These are phyloP conservation scores for Tetrao urogallus DNA, from an alignment of 2,113 vertebrate genomes.

Conservation along the genomic window DNA sequence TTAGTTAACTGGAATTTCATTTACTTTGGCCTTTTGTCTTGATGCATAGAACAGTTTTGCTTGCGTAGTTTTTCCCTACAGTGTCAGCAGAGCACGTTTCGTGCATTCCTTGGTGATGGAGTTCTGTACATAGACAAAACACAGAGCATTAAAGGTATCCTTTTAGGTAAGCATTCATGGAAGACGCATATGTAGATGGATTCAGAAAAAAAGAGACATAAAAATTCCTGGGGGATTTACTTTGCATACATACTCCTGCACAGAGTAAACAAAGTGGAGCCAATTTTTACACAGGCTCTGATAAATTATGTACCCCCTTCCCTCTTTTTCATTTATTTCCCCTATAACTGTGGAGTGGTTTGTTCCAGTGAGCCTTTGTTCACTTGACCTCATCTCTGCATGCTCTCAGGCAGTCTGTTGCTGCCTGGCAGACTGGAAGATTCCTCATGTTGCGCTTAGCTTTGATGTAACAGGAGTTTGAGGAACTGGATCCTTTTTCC, in stretches of 20 bases:
- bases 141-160: too few species aligned
- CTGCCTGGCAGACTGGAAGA: not conserved
- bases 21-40: not conserved
- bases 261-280: not conserved
- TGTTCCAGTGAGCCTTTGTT: not conserved
- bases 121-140: not conserved
- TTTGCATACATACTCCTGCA: accelerated
- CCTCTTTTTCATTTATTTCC: not conserved
- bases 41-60: not conserved
- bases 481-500: not conserved
- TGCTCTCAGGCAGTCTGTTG: not conserved
- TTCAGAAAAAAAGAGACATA: not conserved
- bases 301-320: not conserved
- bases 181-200: accelerated
- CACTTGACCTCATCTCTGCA: not conserved
- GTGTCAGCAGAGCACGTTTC: not conserved
- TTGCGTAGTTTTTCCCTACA: not conserved
- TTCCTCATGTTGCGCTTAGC: not conserved
- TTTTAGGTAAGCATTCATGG: not conserved
- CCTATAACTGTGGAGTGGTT: not conserved
- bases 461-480: not conserved
- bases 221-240: not conserved
- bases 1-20: not conserved
- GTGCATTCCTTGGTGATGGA: not conserved
- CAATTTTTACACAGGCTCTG: not conserved